Base-by-base conservation (phyloP, 2,888 invertebrate species). In the Amblyjoppa fuscipennis region DNA sequence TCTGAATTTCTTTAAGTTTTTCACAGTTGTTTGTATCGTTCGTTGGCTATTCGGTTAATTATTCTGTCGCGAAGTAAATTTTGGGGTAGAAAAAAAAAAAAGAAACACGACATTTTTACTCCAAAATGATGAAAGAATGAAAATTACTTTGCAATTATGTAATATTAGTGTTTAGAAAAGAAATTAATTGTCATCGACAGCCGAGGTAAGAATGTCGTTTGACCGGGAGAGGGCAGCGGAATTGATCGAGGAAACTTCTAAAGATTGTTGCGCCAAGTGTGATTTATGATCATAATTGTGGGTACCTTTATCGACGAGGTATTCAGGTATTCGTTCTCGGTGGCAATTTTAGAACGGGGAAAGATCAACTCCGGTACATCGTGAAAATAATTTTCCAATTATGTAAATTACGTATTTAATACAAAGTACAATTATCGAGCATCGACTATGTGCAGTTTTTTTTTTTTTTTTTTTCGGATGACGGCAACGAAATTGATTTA, bases 1-100 rank as follows among this genome's bases (percentile, higher is more conserved):
- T 28, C 68, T n/a, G 59, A 81, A 68, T 69, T 81, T 76, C 66
- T 81, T 81, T 81, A 66, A 56, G 56, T 69, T 45, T 81, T 81
- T 64, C 61, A 34, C 16, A 31, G 20, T 75, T 75, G 51, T 34
- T 51, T 64, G 51, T 45, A 49, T 61, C 49, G 25, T n/a, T 20
- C 6, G 34, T 34, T 34, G 1, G 6, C 6, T 34, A 34, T 20
- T 34, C 34, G 34, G 34, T 4, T 2, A 41, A 41, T 9, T 9
- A 11, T 41, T 41, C 3, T 41, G 9, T 11, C 41, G 11, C 11
- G 11, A 41, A 11, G 11, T 11, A 11, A 41, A 41, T 41, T 41
- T 41, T 41, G 41, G 41, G 0, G 2, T 6, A 34, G 11, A 9
- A 11, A 0, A 34, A 34, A 41, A 41, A 41, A 41, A 41, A 20